Evolutionary conservation across 2,888 invertebrate genomes (phyloP).

Genomic region (Punctoribates punctum): DNA sequence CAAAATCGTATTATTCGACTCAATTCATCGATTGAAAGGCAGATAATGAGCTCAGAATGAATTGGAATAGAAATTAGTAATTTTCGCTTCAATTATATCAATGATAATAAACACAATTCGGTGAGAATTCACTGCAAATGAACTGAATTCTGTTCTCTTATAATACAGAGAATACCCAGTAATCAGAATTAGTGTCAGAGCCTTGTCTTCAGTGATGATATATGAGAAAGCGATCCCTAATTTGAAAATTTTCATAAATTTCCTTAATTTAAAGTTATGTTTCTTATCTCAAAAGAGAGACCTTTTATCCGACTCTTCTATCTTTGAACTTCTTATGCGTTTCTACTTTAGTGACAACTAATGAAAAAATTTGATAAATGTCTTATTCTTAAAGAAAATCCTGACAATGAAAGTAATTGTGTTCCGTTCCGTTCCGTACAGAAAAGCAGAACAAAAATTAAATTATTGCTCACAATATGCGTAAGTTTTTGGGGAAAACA

Average conservation of each 20-base stretch:
- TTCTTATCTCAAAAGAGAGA: no score
- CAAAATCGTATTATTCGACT: no score
- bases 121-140: not conserved
- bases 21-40: not conserved
- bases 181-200: not conserved
- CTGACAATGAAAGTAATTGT: not conserved
- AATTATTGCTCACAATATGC: no score
- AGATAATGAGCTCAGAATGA: not conserved
- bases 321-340: no score
- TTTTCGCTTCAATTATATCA: not conserved
- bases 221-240: no score
- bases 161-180: no score
- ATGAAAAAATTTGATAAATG: constrained; percentile 23
- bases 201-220: not conserved
- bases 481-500: no score
- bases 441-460: no score
- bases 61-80: not conserved
- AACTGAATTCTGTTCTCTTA: not conserved
- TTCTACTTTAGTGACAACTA: not conserved
- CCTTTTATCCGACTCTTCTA: no score
- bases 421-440: no score
- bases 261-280: no score
- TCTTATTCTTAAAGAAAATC: not conserved
- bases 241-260: no score
- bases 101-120: not conserved